These are phyloP conservation scores for Microcebus tavaratra DNA, from an alignment of 2,113 vertebrate species.

Conservation along the genomic window DNA sequence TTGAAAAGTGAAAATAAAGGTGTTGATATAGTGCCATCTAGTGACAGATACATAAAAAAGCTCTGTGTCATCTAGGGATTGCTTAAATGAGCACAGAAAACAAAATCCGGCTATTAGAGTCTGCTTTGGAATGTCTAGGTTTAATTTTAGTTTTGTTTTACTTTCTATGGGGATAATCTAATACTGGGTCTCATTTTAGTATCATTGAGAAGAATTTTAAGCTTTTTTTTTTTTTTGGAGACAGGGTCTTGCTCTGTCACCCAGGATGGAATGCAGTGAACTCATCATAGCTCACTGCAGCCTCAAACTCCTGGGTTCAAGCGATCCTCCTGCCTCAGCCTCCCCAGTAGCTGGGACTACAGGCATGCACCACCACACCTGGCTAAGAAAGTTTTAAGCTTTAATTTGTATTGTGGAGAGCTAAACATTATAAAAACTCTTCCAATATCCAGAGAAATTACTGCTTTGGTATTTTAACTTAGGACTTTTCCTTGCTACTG, in stretches of 20 bases:
- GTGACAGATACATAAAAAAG: slow-evolving; percentile 5
- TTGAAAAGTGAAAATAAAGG: slow-evolving; percentile 23
- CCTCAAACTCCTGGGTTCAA: too few relatives aligned
- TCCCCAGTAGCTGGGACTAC: too few relatives aligned
- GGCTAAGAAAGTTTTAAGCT: neutral
- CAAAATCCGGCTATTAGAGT: neutral
- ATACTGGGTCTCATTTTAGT: neutral
- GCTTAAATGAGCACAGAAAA: neutral
- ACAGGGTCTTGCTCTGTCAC: too few relatives aligned
- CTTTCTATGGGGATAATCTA: neutral
- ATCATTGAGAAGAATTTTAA: neutral
- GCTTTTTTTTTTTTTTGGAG: neutral
- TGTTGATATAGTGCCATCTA: slow-evolving; percentile 82
- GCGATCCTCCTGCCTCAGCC: too few relatives aligned
- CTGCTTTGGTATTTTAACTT: neutral
- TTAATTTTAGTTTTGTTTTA: slow-evolving; percentile 14
- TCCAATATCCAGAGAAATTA: neutral
- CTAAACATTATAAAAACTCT: neutral
- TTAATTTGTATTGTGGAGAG: neutral
- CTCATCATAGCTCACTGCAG: too few relatives aligned
- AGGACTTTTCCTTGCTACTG: neutral
- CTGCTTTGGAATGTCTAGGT: neutral
- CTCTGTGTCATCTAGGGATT: neutral
- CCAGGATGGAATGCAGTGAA: too few relatives aligned
- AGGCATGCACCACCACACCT: too few relatives aligned